Evolutionary conservation across 2,888 invertebrate genomes (phyloP).

Genomic region (Acleris holmiana): DNA sequence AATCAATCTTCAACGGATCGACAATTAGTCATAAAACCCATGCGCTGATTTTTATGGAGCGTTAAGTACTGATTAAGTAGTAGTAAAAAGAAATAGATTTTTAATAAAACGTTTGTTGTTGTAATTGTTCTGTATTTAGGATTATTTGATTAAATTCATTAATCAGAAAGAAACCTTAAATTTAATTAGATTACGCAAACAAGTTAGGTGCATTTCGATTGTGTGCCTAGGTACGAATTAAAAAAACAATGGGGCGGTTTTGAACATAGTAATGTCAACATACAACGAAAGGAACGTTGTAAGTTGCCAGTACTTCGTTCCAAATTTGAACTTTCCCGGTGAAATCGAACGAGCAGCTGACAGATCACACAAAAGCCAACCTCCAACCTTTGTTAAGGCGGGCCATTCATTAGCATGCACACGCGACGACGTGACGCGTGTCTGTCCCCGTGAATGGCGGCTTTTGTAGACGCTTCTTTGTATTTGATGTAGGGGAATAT

Average conservation of each 20-base stretch:
- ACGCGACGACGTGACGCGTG: constrained; percentile 33
- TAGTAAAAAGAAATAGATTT: background rate
- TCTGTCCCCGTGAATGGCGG: constrained; percentile 29
- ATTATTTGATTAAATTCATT: no score
- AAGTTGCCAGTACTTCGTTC: constrained; percentile 15
- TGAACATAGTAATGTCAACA: no score
- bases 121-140: no score
- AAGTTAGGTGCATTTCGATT: no score
- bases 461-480: constrained; percentile 26
- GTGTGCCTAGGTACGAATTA: no score
- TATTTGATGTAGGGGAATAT: constrained; percentile 20
- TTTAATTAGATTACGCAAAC: no score
- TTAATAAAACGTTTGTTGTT: background rate
- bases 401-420: constrained; percentile 32
- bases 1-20: constrained; percentile 14
- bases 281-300: background rate
- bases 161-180: no score
- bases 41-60: constrained; percentile 13
- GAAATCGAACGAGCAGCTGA: constrained; percentile 36
- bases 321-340: constrained; percentile 26
- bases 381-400: constrained; percentile 38
- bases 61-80: constrained; percentile 2
- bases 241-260: no score
- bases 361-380: constrained; percentile 35
- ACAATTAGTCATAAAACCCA: background rate